Conservation (phyloP, 2,797 vertebrate genomes). For the Glyptemys insculpta region DNA sequence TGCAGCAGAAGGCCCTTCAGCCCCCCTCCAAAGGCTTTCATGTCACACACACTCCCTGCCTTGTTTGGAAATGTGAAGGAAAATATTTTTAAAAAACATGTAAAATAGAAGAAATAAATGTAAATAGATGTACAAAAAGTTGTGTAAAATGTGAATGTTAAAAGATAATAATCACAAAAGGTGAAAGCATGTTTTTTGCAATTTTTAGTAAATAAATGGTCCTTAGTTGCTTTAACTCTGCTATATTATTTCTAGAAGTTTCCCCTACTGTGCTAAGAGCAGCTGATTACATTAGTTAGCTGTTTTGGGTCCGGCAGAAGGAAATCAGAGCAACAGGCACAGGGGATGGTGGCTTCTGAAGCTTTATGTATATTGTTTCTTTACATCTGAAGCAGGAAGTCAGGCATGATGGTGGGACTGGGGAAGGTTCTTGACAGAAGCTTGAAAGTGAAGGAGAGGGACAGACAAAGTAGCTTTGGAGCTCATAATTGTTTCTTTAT, state of each 20-base stretch:
- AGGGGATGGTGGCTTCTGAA: neutral
- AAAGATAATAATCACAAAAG: conserved; percentile 35
- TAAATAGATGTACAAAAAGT: conserved; percentile 75
- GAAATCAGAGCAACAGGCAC: neutral
- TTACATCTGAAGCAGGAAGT: neutral
- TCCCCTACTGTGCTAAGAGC: fast-evolving
- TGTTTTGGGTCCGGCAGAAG: neutral
- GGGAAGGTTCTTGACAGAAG: neutral
- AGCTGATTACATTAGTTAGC: neutral
- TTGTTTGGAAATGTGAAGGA: conserved; percentile 50
- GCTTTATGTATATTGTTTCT: neutral
- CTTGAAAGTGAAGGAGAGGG: neutral
- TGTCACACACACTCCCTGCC: neutral
- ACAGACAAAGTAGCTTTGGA: neutral
- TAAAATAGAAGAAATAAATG: conserved; percentile 44
- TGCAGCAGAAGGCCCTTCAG: conserved; percentile 38
- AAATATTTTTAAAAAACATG: conserved; percentile 1
- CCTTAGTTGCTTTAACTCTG: conserved; percentile 47
- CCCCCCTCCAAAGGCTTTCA: neutral
- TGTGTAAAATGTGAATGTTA: conserved; percentile 58
- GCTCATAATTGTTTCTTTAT: neutral
- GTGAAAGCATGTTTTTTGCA: conserved; percentile 9
- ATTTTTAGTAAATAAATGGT: conserved; percentile 71
- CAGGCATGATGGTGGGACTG: neutral
- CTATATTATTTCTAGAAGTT: conserved; percentile 44